These are phyloP conservation scores for Drosophila anceps DNA, from an alignment of 2,888 invertebrate species.

Conservation along the genomic window DNA sequence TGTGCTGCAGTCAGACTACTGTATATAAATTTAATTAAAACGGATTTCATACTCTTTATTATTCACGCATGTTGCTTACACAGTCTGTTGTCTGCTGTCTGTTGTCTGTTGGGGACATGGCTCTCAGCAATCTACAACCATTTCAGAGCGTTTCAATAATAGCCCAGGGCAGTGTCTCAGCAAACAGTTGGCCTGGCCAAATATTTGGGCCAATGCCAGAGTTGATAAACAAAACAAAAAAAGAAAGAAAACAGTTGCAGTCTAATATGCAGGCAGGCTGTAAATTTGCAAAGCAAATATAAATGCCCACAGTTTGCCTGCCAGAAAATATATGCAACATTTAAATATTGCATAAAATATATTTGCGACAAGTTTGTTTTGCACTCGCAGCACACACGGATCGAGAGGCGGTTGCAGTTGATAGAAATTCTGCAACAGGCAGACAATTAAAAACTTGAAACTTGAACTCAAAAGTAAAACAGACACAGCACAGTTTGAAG, in stretches of 20 bases:
- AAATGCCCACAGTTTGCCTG: constrained; percentile 1
- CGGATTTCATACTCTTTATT: constrained; percentile 5
- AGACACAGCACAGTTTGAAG: neutral
- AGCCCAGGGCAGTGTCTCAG: neutral
- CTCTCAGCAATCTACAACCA: constrained; percentile 25
- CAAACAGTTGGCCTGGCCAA: constrained; percentile 12
- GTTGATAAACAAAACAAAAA: constrained; percentile 19
- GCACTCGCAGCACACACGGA: neutral
- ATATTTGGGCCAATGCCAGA: constrained; percentile 29
- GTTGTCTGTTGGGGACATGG: constrained; percentile 3
- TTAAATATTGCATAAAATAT: constrained; percentile 27
- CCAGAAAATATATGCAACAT: constrained; percentile 26
- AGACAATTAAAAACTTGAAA: neutral
- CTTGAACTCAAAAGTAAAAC: neutral
- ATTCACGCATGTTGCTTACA: neutral
- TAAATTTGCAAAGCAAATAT: constrained; percentile 6
- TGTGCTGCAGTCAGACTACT: constrained; percentile 32
- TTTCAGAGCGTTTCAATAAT: constrained; percentile 36
- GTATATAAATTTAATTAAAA: constrained; percentile 71
- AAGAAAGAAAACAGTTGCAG: constrained; percentile 8
- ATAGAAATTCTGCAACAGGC: neutral
- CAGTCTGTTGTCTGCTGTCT: too few species aligned
- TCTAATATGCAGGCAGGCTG: neutral
- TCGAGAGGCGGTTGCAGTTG: neutral
- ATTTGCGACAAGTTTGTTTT: constrained; percentile 3